phyloP scores from a whole-genome alignment of 2,797 vertebrate species.

The Lepus townsendii region DNA sequence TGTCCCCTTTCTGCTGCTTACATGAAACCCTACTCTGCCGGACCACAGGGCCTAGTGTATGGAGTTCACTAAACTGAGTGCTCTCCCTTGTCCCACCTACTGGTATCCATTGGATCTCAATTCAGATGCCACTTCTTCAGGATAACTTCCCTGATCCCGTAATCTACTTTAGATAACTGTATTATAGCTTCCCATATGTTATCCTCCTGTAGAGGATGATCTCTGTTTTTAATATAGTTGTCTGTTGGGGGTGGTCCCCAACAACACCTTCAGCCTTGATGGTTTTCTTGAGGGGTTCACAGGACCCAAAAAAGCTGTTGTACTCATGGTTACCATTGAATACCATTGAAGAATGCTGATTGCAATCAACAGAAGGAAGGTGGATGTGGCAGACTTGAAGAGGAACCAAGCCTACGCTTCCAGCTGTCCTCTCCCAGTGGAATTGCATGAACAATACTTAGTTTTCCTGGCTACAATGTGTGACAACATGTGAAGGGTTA shows the following conservation, averaged over 20 bases:
- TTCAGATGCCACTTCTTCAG: background rate
- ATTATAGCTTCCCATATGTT: background rate
- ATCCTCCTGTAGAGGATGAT: background rate
- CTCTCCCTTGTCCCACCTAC: background rate
- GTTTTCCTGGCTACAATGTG: background rate
- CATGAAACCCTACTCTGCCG: too few relatives aligned
- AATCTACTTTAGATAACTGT: background rate
- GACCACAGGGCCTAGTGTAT: background rate
- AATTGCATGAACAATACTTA: rapidly evolving
- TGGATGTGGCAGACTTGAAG: background rate
- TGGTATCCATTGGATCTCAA: background rate
- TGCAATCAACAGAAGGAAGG: background rate
- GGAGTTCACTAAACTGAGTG: background rate
- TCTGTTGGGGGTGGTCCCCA: background rate
- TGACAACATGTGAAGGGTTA: background rate
- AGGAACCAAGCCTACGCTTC: background rate
- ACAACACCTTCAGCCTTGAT: background rate
- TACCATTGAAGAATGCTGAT: background rate
- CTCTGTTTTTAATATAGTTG: background rate
- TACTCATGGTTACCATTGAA: background rate
- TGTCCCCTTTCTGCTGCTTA: background rate
- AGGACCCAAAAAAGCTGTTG: background rate
- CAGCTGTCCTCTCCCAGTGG: background rate
- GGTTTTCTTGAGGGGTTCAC: background rate
- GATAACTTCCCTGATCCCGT: background rate